Evolutionary conservation across 2,113 vertebrate species (phyloP), one percentile per base, ranked within the genome.

Genomic region (Gadus macrocephalus): DNA sequence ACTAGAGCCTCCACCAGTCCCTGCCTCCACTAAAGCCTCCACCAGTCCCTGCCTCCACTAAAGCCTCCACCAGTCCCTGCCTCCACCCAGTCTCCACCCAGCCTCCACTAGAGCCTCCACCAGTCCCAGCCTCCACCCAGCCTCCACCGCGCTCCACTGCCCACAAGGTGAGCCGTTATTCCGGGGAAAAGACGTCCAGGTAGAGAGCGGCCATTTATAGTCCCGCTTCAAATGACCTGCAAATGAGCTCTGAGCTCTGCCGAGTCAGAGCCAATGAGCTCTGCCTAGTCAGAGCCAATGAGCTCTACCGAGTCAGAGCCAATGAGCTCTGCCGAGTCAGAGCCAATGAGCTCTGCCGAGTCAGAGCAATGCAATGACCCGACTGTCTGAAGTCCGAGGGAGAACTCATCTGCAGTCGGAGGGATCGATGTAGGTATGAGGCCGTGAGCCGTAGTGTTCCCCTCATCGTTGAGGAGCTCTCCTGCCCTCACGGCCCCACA

Each of bases 311-410:
- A n/a, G n/a, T n/a, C n/a, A n/a, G n/a, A n/a, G n/a, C n/a, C n/a
- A n/a, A n/a, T n/a, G n/a, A n/a, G n/a, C n/a, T n/a, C 71, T 68
- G 75, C 68, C 73, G 81, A 25, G 22, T 25, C 22, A 25, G 22
- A 25, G 76, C 67, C 84, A 89, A 90, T 89, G 81, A 88, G 76
- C 81, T 78, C 71, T 68, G 75, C 68, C 73, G 81, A 85, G 71
- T 82, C 74, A 83, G 79, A 78, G 65, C 22, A 73, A 78, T 75
- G 72, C 81, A 77, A 89, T 89, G 82, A 85, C 75, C 73, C 75
- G 67, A 72, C 63, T 15, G 20, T 72, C 64, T 64, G 60, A 81
- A 63, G 53, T 79, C 66, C 16, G 71, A 74, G 79, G 78, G 75
- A 71, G 19, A 71, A 53, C 71, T 78, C 73, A 62, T 83, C 76